Evolutionary conservation across 2,113 vertebrate species (phyloP).

Genomic region (Aplodontia rufa): DNA sequence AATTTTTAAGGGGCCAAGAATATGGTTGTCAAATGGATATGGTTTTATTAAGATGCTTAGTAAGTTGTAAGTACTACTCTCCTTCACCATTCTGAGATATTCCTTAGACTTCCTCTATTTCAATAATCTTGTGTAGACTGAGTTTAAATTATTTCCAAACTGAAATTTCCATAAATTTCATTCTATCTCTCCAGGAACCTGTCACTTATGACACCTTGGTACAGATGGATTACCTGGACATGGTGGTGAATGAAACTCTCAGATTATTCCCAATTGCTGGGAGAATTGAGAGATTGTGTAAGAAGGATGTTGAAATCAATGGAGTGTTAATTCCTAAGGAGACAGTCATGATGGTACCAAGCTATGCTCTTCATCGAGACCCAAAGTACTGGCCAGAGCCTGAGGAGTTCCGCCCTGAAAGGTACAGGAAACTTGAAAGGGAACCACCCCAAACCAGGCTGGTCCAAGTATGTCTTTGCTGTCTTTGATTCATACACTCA

Average conservation of each 20-base stretch:
- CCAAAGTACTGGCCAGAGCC: constrained; percentile 86
- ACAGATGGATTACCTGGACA: constrained; percentile 91
- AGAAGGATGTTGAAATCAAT: constrained; percentile 86
- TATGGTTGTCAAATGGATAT: too few relatives aligned
- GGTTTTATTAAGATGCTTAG: background rate
- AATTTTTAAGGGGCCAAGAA: background rate
- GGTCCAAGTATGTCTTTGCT: background rate
- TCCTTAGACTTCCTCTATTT: background rate
- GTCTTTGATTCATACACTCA: too few relatives aligned
- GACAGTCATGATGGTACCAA: constrained; percentile 83
- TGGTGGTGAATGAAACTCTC: constrained; percentile 88
- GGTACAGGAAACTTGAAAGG: constrained; percentile 79
- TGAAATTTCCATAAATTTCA: background rate
- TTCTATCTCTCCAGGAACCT: constrained; percentile 79
- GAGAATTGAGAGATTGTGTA: constrained; percentile 88
- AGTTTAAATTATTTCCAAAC: background rate
- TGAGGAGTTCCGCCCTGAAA: constrained; percentile 90
- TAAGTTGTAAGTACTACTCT: too few relatives aligned
- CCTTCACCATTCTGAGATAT: background rate
- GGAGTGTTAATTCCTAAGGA: constrained; percentile 88
- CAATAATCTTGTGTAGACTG: background rate
- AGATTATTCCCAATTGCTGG: constrained; percentile 82
- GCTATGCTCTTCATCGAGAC: constrained; percentile 83
- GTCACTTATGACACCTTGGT: constrained; percentile 82
- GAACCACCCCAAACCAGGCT: background rate